Base-by-base conservation (phyloP, 2,888 invertebrate genomes). In the Nasonovia ribisnigri region DNA sequence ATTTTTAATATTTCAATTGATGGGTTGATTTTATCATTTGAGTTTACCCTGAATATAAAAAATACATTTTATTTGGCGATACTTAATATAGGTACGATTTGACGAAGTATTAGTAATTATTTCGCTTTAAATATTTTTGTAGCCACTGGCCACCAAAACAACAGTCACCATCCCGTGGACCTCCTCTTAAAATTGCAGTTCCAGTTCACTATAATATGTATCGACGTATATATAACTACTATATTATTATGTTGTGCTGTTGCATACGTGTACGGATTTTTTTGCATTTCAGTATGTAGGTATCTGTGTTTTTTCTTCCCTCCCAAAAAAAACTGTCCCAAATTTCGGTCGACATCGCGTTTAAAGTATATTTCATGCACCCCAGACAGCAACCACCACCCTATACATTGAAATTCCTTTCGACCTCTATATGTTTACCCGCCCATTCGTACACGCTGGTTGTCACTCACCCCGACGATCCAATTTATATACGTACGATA, bases 401-500 rank as follows among this genome's bases (percentile, higher is more conserved):
- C 77, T 8, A 77, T 36, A 36, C 77, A 42, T 77, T 77, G 77
- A 20, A 77, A 77, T 77, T 77, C 36, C 77, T 77, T 20, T 77
- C 36, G 36, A 77, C 77, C 36, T 77, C 16, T 77, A 20, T 20
- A 6, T 77, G 36, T 36, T 77, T 77, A 77, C 77, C 36, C 77
- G 77, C 77, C 77, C 36, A 77, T 77, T 77, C 36, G 36, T 77
- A 77, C 77, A 77, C 77, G 77, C 77, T 20, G 77, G 36, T 77
- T 77, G 77, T 77, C 77, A 77, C 77, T 77, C 77, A 77, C 77
- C 36, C 77, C 36, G 36, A 77, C 77, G 77, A 77, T 77, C 77
- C 36, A 77, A 77, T 77, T 77, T 77, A 77, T 77, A 77, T 77
- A 20, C 77, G 77, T 77, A 77, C 77, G 36, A 77, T 77, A 77